These are phyloP conservation scores for Potorous gilbertii DNA, from an alignment of 2,797 vertebrate genomes.

Conservation along the genomic window DNA sequence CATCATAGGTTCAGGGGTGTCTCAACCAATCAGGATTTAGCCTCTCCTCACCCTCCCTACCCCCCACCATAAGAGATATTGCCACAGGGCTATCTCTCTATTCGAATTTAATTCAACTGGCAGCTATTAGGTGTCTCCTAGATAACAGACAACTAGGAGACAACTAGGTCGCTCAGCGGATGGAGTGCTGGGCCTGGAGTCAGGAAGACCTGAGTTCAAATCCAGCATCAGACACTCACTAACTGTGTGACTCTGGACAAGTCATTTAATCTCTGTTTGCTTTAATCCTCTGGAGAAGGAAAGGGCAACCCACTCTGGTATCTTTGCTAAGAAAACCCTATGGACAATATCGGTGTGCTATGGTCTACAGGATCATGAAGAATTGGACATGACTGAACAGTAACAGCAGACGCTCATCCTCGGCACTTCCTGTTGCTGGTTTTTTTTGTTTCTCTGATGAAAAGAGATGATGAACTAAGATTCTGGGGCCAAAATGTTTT, in stretches of 20 bases:
- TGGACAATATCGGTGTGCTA: not conserved
- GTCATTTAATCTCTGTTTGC: slow-evolving; percentile 19
- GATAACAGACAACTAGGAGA: too few species aligned
- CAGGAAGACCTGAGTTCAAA: slow-evolving; percentile 14
- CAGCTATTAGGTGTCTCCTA: not conserved
- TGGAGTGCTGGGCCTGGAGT: not conserved
- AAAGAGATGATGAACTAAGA: not conserved
- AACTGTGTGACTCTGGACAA: slow-evolving; percentile 15
- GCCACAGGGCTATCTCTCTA: not conserved
- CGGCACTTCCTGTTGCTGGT: not conserved
- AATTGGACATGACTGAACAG: not conserved
- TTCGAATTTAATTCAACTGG: not conserved
- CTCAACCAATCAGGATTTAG: not conserved
- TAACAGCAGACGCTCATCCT: not conserved
- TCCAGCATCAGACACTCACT: not conserved
- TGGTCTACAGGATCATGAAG: not conserved
- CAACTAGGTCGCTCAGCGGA: not conserved
- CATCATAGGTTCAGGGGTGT: not conserved
- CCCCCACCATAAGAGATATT: not conserved
- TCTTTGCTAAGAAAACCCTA: not conserved
- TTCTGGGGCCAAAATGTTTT: not conserved
- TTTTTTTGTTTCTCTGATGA: not conserved
- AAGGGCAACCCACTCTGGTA: not conserved
- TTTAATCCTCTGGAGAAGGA: not conserved
- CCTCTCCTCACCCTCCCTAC: not conserved